Percentiles rank a stretch among this genome's conserved stretches.
Evolutionary conservation across 23 tunicate genomes (phyloP).

Genomic region (Halocynthia aurantium): DNA sequence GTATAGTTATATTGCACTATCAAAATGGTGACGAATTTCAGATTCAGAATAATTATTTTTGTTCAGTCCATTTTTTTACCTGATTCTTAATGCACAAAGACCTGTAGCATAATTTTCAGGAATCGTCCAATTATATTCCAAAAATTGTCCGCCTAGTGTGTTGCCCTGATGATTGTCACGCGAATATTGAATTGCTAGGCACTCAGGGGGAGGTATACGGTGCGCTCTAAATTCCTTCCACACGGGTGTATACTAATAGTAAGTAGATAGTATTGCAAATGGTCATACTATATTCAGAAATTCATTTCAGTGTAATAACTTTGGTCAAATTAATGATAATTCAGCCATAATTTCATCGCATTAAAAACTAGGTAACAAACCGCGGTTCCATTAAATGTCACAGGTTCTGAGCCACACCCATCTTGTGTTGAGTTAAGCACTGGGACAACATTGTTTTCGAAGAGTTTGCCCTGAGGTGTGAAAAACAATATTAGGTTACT

Average conservation of each 20-base stretch:
- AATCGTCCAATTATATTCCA: constrained; percentile 78
- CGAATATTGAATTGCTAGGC: constrained; percentile 39
- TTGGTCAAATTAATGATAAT: no score
- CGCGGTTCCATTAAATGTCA: no score
- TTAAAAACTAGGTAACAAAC: no score
- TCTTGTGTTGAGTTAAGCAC: background rate
- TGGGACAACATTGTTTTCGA: background rate
- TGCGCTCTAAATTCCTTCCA: constrained; percentile 52
- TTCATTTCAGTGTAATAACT: no score
- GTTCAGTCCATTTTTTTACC: constrained; percentile 5
- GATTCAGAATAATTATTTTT: background rate
- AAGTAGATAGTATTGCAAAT: background rate
- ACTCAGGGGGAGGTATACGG: constrained; percentile 72
- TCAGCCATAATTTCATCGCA: no score
- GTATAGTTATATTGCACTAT: background rate
- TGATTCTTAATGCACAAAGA: constrained; percentile 13
- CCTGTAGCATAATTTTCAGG: constrained; percentile 8
- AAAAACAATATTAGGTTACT: no score
- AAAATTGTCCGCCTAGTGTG: constrained; percentile 61
- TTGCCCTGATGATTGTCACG: constrained; percentile 94
- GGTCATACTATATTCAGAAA: background rate
- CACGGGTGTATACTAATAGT: constrained; percentile 29
- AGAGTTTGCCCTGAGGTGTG: background rate
- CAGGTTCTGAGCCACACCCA: no score
- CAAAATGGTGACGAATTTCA: background rate